Base-by-base conservation (phyloP, 2,888 invertebrate species). In the Drosophila acutilabella region DNA sequence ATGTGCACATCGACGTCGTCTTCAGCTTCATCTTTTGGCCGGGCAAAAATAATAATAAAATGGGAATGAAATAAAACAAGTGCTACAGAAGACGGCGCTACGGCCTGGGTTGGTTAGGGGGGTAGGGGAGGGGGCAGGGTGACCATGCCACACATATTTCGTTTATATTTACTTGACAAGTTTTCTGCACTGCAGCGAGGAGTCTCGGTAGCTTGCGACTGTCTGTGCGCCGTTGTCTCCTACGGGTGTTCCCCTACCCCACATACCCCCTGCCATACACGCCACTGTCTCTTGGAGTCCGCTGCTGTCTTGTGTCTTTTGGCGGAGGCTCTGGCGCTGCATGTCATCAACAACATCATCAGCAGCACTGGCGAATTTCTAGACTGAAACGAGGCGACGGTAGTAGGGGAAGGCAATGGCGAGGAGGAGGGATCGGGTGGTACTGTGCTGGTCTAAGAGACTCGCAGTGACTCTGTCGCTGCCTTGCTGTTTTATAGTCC, bases 151-250 rank as follows among this genome's bases (percentile, higher is more conserved):
- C 81, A 84, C 81, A 84, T 75, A 86, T 64, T 64, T 56, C 56
- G 80, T 78, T 79, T 84, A 80, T 76, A 87, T 84, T 87, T 87
- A 87, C 84, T 87, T 85, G 87, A 85, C 84, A 85, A 85, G 73
- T 84, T 86, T 83, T 36, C 36, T 77, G 78, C 36, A 36, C 36
- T 36, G 36, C 36, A 36, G 13, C 36, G 36, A 36, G 36, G 36
- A 36, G 13, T 4, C 13, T 13, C 36, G 11, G 33, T 11, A 33
- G 11, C 47, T 51, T 8, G 51, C 47, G 47, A 40, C 45, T 69
- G 26, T 61, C 44, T 48, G 64, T 60, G 36, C 13, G 13, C 36
- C 54, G 53, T 52, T 64, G 56, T 57, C 40, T 57, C 51, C 6
- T 33, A 30, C 30, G 30, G 30, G 30, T 30, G 30, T 30, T 8